Evolutionary conservation across 2,113 vertebrate genomes (phyloP).

Genomic region (Corythornis cristatus): DNA sequence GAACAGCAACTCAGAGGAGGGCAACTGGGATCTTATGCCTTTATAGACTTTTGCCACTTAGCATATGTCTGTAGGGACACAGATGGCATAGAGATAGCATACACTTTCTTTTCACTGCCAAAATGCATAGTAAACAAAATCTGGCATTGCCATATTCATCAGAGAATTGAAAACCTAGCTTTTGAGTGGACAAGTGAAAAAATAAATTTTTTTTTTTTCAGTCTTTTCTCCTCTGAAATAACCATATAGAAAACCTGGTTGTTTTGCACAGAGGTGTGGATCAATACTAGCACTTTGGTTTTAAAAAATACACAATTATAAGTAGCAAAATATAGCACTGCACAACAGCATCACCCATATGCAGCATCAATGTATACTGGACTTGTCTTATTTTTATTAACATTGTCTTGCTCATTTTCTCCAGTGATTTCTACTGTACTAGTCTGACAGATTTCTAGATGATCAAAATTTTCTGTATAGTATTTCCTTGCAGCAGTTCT

Average conservation of each 20-base stretch:
- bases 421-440: background rate
- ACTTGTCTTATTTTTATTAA: background rate
- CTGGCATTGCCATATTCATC: background rate
- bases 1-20: background rate
- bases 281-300: background rate
- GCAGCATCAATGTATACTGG: accelerated
- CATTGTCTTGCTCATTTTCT: background rate
- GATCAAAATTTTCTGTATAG: background rate
- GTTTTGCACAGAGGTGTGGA: background rate
- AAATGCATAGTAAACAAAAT: background rate
- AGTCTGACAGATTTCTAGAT: background rate
- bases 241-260: background rate
- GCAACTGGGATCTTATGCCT: background rate
- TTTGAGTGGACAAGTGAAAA: background rate
- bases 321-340: background rate
- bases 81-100: accelerated
- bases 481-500: background rate
- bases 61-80: background rate
- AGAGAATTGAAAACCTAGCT: background rate
- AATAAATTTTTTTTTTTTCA: too few species aligned
- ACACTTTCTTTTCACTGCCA: background rate
- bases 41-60: background rate
- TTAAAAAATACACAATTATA: background rate
- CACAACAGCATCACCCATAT: accelerated
- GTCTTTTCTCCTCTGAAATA: background rate